These are phyloP conservation scores for Entomobrya proxima DNA, from an alignment of 2,888 invertebrate species.

Conservation along the genomic window DNA sequence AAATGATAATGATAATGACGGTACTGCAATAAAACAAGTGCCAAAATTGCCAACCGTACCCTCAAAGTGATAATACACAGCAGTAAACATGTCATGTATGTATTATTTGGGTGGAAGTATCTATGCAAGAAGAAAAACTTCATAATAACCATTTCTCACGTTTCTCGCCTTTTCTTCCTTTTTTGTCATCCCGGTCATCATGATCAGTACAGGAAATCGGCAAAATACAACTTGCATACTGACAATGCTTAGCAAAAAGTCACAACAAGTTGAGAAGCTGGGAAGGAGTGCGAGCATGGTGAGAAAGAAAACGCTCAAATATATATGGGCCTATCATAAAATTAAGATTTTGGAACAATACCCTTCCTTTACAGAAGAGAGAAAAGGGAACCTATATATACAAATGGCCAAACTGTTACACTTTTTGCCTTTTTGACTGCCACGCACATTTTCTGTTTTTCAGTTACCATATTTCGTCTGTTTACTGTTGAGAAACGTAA, in stretches of 20 bases:
- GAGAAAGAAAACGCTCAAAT: not conserved
- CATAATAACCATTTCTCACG: slow-evolving; percentile 55
- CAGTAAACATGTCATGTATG: slow-evolving; percentile 29
- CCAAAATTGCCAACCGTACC: slow-evolving; percentile 44
- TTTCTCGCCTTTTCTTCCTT: slow-evolving; percentile 34
- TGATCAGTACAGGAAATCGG: slow-evolving; percentile 58
- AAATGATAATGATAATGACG: not conserved
- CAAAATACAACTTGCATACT: slow-evolving; percentile 7
- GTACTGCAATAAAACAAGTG: slow-evolving; percentile 55
- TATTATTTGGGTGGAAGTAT: not conserved
- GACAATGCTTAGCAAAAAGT: not conserved
- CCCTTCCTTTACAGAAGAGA: not conserved
- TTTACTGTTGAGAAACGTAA: slow-evolving; percentile 30
- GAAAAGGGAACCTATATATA: not conserved
- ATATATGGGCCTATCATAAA: slow-evolving; percentile 44
- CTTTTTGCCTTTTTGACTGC: not conserved
- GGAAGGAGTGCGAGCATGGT: not conserved
- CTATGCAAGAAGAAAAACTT: slow-evolving; percentile 10
- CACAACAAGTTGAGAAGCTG: slow-evolving; percentile 16
- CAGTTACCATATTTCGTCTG: no score
- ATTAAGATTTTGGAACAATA: slow-evolving; percentile 50
- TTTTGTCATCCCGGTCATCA: slow-evolving; percentile 24
- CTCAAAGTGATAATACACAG: slow-evolving; percentile 49
- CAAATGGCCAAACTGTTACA: slow-evolving; percentile 4
- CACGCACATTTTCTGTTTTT: no score